Conservation (phyloP, 2,113 vertebrate species). For the Bubo scandiacus region DNA sequence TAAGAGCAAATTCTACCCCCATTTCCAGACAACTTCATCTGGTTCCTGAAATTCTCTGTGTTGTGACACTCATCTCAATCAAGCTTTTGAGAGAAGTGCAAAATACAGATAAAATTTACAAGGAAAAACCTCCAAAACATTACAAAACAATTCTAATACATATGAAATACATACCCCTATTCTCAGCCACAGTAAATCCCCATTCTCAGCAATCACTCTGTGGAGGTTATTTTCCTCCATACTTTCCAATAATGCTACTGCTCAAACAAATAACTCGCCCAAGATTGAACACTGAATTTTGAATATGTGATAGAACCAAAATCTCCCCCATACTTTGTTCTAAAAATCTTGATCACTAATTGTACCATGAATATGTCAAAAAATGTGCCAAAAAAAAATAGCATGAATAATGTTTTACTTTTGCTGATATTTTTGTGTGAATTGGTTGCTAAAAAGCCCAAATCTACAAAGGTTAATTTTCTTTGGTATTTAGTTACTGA, state of each 20-base stretch:
- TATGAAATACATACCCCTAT: background rate
- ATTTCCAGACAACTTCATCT: background rate
- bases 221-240: background rate
- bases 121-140: rapidly evolving
- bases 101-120: background rate
- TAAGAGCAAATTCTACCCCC: background rate
- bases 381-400: background rate
- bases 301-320: background rate
- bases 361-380: background rate
- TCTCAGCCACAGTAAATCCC: background rate
- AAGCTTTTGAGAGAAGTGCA: background rate
- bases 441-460: background rate
- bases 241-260: background rate
- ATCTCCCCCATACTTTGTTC: background rate
- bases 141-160: background rate
- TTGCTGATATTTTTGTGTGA: background rate
- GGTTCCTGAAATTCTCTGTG: background rate
- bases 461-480: background rate
- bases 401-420: rapidly evolving
- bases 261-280: rapidly evolving
- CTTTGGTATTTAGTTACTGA: background rate
- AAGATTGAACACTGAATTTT: background rate
- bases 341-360: background rate
- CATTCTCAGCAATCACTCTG: background rate
- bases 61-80: no score